A percentile compares a stretch with the other conserved stretches of the same genome.
Evolutionary conservation across 1,140 invertebrate genomes (phyloP).

Genomic region (Sarcophaga bullata): DNA sequence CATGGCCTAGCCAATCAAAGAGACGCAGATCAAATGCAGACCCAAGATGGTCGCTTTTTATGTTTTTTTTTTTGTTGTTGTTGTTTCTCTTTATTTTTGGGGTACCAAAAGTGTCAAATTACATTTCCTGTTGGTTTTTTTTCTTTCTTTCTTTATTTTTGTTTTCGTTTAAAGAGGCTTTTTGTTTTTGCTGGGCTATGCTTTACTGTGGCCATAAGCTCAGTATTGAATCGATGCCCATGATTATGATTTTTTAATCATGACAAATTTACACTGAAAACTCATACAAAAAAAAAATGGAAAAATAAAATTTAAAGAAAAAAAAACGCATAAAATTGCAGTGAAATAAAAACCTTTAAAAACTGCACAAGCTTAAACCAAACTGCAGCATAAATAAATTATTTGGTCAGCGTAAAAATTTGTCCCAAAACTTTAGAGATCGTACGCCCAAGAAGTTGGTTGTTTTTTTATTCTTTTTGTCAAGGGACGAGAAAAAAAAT

Average conservation of each 20-base stretch:
- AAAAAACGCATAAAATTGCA: background rate
- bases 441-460: background rate
- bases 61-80: no score
- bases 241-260: slow-evolving; percentile 54
- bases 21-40: background rate
- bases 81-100: background rate
- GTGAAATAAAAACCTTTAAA: background rate
- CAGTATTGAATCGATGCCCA: background rate
- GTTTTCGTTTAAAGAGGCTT: background rate
- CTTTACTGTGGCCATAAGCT: background rate
- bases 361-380: background rate
- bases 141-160: background rate
- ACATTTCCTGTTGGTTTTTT: slow-evolving; percentile 58
- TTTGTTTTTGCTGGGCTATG: background rate
- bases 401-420: no score
- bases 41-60: background rate
- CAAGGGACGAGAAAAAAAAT: no score
- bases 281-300: background rate
- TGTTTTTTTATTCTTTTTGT: background rate
- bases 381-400: no score
- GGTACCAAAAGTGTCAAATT: slow-evolving; percentile 60
- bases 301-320: slow-evolving; percentile 29
- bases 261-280: slow-evolving; percentile 54
- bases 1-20: background rate
- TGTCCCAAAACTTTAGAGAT: no score